Evolutionary conservation across 2,113 vertebrate species (phyloP).

Genomic region (Phalacrocorax brasilianus): DNA sequence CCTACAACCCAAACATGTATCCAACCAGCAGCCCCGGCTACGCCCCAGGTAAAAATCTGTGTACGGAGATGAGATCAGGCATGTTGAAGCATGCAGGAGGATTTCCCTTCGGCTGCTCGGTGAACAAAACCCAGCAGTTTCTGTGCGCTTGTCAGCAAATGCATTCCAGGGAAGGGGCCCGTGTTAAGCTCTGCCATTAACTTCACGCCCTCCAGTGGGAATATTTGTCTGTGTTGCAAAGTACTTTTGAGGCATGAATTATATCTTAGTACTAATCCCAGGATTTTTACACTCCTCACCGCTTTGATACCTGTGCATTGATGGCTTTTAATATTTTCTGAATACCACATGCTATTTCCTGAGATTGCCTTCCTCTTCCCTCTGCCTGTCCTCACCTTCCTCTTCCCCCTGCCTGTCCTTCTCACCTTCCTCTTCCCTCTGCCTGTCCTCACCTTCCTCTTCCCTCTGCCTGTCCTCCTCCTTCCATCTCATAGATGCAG

Average conservation of each 20-base stretch:
- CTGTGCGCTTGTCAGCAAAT: neutral
- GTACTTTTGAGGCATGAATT: neutral
- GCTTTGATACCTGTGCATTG: neutral
- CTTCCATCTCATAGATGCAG: neutral
- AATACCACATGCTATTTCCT: rapidly evolving
- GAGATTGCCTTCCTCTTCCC: neutral
- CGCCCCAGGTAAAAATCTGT: conserved; percentile 83
- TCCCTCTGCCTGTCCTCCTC: neutral
- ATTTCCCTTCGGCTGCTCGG: neutral
- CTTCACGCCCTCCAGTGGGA: neutral
- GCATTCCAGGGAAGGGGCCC: neutral
- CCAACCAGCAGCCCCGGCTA: conserved; percentile 95
- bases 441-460: no score
- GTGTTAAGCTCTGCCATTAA: neutral
- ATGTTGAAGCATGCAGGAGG: neutral
- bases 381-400: neutral
- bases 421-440: no score
- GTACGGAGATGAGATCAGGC: rapidly evolving
- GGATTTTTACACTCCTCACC: neutral
- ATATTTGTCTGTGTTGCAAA: neutral
- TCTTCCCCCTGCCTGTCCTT: no score
- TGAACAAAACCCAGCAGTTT: neutral
- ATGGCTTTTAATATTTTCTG: neutral
- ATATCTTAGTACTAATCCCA: neutral
- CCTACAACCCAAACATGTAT: conserved; percentile 96